Conservation (phyloP, 2,113 vertebrate genomes). For the Smithornis capensis region DNA sequence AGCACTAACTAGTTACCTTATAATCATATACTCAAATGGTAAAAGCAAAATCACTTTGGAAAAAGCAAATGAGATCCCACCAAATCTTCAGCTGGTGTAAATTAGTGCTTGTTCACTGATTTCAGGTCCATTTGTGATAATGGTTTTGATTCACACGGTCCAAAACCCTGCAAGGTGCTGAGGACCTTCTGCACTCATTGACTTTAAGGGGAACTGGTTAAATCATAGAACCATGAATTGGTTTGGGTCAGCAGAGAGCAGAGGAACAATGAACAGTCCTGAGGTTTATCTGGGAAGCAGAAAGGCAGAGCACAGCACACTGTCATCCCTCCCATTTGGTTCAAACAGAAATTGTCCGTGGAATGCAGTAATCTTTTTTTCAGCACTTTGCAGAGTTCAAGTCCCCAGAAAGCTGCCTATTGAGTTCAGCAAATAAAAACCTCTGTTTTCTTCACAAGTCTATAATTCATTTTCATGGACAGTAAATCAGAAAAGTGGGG, state of each 20-base stretch:
- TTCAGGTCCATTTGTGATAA: not conserved
- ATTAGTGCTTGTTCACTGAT: not conserved
- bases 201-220: not conserved
- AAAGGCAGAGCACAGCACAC: not conserved
- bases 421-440: constrained; percentile 68
- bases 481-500: constrained; percentile 56
- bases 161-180: not conserved
- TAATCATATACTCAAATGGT: constrained; percentile 52
- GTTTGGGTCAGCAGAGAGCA: not conserved
- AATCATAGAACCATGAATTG: not conserved
- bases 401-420: constrained; percentile 51
- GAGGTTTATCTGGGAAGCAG: not conserved
- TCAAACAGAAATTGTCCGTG: constrained; percentile 40
- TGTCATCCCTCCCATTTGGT: constrained; percentile 36
- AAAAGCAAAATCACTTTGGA: constrained; percentile 49
- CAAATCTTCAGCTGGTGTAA: not conserved
- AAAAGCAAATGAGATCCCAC: constrained; percentile 34
- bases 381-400: constrained; percentile 62
- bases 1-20: constrained; percentile 64
- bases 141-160: not conserved
- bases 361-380: constrained; percentile 65
- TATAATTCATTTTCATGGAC: constrained; percentile 69
- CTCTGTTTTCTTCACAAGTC: constrained; percentile 40
- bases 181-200: not conserved
- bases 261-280: not conserved